Conservation (phyloP, 53 echinoderm and acorn worm species). For the Henricia sp. region DNA sequence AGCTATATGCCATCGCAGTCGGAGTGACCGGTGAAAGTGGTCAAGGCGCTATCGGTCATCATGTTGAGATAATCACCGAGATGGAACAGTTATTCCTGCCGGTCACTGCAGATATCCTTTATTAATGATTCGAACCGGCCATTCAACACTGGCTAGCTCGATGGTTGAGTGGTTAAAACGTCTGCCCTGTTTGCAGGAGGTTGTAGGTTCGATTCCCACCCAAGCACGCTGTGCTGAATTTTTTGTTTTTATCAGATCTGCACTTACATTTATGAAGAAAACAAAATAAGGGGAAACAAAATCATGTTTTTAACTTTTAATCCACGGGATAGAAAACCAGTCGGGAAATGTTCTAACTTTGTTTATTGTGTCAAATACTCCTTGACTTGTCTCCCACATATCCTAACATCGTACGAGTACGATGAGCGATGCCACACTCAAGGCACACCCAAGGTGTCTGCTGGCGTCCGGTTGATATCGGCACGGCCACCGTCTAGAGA, state of each 20-base stretch:
- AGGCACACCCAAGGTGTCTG: conserved; percentile 57
- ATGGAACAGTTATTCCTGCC: conserved; percentile 86
- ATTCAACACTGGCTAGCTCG: too few species aligned
- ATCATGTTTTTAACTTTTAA: too few species aligned
- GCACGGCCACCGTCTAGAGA: conserved; percentile 91
- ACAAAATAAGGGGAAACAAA: too few species aligned
- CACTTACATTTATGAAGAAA: too few species aligned
- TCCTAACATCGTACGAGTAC: conserved; percentile 88
- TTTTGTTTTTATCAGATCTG: too few species aligned
- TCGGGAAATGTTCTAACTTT: too few species aligned
- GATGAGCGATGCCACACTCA: conserved; percentile 76
- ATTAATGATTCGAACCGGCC: too few species aligned
- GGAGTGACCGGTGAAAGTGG: conserved; percentile 93
- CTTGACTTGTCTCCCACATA: conserved; percentile 68
- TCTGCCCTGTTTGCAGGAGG: too few species aligned
- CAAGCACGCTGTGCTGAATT: too few species aligned
- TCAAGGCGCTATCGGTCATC: conserved; percentile 89
- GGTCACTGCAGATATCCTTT: conserved; percentile 96
- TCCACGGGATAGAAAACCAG: too few species aligned
- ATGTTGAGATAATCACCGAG: conserved; percentile 91
- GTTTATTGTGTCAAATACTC: background rate
- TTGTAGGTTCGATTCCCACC: too few species aligned
- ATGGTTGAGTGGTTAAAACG: too few species aligned
- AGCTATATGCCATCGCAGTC: conserved; percentile 92
- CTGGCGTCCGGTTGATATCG: conserved; percentile 83